A percentile compares a stretch with the other conserved stretches of the same genome.
Evolutionary conservation across 1,140 invertebrate genomes (phyloP).

Genomic region (Druon quercuslanigerum): DNA sequence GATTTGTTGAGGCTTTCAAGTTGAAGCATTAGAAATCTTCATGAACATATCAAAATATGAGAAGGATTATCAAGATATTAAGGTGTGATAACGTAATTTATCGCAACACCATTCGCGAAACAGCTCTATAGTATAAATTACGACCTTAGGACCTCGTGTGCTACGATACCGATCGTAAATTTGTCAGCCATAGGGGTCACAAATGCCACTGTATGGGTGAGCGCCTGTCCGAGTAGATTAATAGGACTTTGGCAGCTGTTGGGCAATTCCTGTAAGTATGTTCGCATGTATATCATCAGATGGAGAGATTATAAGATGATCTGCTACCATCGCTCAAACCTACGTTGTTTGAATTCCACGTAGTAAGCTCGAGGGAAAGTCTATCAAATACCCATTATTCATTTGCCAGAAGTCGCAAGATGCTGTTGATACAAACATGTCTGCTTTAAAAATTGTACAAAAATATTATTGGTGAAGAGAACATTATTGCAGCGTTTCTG

Average conservation of each 20-base stretch:
- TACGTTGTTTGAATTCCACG: too few species aligned
- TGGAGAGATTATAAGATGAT: background rate
- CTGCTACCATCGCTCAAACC: background rate
- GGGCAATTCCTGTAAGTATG: constrained; percentile 4
- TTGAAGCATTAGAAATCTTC: too few species aligned
- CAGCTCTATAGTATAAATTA: constrained; percentile 31
- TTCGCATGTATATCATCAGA: background rate
- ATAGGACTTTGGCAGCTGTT: constrained; percentile 25
- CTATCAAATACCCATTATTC: too few species aligned
- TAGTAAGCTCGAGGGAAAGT: too few species aligned
- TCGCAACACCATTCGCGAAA: constrained; percentile 10
- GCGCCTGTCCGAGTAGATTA: constrained; percentile 23
- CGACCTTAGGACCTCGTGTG: constrained; percentile 28
- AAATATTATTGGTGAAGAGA: too few species aligned
- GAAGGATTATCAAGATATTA: background rate
- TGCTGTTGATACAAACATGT: too few species aligned
- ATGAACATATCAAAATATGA: background rate
- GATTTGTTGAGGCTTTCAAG: too few species aligned
- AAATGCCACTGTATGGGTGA: constrained; percentile 14
- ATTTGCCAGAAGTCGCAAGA: too few species aligned
- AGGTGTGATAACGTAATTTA: constrained; percentile 2
- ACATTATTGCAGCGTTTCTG: too few species aligned
- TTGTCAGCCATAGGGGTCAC: constrained; percentile 29
- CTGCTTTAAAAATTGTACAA: too few species aligned
- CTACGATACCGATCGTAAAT: constrained; percentile 22